Base-by-base conservation (phyloP, 37 sponge, comb jelly and placozoan species). In the Chondrosia reniformis region DNA sequence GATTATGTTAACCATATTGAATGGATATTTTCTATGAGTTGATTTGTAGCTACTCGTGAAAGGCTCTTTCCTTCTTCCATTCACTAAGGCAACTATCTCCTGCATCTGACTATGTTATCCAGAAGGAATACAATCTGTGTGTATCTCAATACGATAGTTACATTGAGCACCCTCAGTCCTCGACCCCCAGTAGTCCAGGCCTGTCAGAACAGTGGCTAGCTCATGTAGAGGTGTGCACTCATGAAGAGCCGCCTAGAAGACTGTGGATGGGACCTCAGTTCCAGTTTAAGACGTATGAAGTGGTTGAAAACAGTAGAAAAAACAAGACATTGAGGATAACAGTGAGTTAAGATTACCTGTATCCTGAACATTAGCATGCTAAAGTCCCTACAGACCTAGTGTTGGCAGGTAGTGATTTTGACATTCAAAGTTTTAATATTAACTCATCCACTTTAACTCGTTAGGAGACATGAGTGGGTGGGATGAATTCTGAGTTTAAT, bases 181-280 rank as follows among this genome's bases (percentile, higher is more conserved):
- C 58, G 3, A 6, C 58, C 58, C 9, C 58, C 58, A n/a, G n/a
- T n/a, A n/a, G n/a, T n/a, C 4, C 61, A 6, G 17, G 6, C 22
- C 30, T 13, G 4, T 34, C 41, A 37, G 72, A 69, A 13, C 37
- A 86, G 42, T 97, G 98, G 98, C 75, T 97, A 30, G 80, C 95
- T 25, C 79, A 94, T 39, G 92, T 97, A 41, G 98, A 97, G 72
- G 80, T 94, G 19, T 81, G 86, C 59, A 94, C 98, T 0, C 84
- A 97, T 59, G 91, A 87, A 37, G 84, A 95, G 25, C 98, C 98
- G 5, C 86, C 83, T 63, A 55, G 98, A 10, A 76, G 98, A 2
- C 88, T 97, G 5, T 97, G 98, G 98, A 97, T 97, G 98, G 98
- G 98, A 54, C 98, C 98, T 4, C 98, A 97, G 90, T 97, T 97